These are phyloP conservation scores for Tachina grossa DNA, from an alignment of 2,888 invertebrate genomes.

Conservation along the genomic window DNA sequence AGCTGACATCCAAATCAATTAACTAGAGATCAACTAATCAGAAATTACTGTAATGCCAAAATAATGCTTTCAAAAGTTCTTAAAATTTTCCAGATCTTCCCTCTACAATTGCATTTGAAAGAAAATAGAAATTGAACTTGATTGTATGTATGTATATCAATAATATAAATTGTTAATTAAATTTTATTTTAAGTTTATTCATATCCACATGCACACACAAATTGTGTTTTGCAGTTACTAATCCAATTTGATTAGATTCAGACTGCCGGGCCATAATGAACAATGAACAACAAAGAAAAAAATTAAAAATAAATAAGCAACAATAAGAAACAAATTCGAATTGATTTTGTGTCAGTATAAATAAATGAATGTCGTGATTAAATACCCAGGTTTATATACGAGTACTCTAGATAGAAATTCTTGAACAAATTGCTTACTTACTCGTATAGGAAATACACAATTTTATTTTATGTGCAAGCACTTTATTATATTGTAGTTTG, in stretches of 20 bases:
- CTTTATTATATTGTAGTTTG: background rate
- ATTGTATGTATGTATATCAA: background rate
- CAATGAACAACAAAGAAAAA: background rate
- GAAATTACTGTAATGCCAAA: too few relatives aligned
- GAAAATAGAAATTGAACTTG: background rate
- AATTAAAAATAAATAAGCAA: background rate
- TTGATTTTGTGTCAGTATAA: constrained; percentile 74
- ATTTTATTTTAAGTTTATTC: constrained; percentile 33
- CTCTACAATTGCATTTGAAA: too few relatives aligned
- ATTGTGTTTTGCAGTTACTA: constrained; percentile 47
- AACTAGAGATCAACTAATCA: too few relatives aligned
- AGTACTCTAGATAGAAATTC: background rate
- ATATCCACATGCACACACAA: constrained; percentile 17
- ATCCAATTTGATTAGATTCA: constrained; percentile 68
- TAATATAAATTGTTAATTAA: constrained; percentile 38
- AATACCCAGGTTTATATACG: background rate
- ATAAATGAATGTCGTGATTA: constrained; percentile 13
- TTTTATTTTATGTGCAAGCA: background rate
- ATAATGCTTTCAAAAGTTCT: background rate
- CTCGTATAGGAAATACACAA: background rate
- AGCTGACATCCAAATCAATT: too few relatives aligned
- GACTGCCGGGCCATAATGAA: constrained; percentile 10
- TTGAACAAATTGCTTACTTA: constrained; percentile 14
- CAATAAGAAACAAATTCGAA: constrained; percentile 49
- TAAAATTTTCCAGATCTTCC: background rate